Percentiles rank a stretch among this genome's conserved stretches.
These are phyloP conservation scores for Colinus virginianus DNA, from an alignment of 2,113 vertebrate species.

Conservation along the genomic window DNA sequence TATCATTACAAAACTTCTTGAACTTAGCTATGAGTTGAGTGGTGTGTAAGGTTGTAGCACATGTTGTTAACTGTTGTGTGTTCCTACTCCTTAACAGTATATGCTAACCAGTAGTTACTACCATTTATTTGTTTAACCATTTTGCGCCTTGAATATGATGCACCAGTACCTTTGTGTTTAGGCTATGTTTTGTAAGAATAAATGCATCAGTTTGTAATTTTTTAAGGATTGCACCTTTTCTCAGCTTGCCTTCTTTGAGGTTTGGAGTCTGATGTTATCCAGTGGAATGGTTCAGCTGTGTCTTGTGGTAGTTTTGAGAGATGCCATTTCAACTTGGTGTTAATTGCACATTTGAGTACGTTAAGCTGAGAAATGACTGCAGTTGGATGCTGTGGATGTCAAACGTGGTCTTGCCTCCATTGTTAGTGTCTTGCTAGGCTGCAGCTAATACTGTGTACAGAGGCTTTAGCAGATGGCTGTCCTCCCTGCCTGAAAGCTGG, in stretches of 20 bases:
- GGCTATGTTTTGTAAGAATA: not conserved
- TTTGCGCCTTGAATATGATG: not conserved
- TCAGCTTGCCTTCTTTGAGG: not conserved
- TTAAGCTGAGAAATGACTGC: not conserved
- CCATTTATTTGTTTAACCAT: not conserved
- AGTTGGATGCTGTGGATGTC: not conserved
- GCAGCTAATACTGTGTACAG: fast-evolving
- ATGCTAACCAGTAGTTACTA: not conserved
- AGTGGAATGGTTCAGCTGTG: not conserved
- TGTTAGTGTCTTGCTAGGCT: not conserved
- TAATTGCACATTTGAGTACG: not conserved
- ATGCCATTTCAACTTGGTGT: not conserved
- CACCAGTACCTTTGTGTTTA: not conserved
- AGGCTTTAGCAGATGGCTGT: not conserved
- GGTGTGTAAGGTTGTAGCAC: not conserved
- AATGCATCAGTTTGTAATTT: not conserved
- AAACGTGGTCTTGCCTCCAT: not conserved
- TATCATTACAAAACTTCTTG: not conserved
- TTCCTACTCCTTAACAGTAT: not conserved
- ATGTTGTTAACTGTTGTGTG: not conserved
- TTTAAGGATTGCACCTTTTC: not conserved
- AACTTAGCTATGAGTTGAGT: not conserved
- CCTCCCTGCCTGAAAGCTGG: not conserved
- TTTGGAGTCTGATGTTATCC: not conserved
- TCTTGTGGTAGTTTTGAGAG: not conserved